phyloP scores from a whole-genome alignment of 2,797 vertebrate species.

The Enoplosus armatus region DNA sequence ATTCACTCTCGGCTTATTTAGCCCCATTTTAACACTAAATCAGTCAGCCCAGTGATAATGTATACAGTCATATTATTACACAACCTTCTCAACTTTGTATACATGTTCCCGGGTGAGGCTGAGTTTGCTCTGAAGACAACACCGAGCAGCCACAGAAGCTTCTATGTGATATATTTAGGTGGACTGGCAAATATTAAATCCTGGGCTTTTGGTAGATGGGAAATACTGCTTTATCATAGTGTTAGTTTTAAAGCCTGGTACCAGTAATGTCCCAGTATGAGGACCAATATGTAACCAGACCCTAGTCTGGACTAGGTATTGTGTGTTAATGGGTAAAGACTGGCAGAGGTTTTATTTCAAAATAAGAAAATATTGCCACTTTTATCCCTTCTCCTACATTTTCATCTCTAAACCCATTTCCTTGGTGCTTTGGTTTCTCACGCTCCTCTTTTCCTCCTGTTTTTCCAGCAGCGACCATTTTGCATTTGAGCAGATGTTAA shows the following conservation, averaged over 20 bases:
- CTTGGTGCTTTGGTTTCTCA: constrained; percentile 29
- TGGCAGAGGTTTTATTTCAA: neutral
- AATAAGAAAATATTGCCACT: neutral
- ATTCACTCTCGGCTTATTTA: neutral
- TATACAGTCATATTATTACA: neutral
- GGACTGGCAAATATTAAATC: neutral
- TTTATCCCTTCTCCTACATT: neutral
- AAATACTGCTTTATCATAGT: neutral
- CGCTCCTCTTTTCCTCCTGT: constrained; percentile 6
- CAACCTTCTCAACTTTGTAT: neutral
- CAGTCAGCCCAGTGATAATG: neutral
- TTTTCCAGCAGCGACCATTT: constrained; percentile 12
- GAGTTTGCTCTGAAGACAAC: neutral
- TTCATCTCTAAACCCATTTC: neutral
- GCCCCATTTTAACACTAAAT: constrained; percentile 18
- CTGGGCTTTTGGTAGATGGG: neutral
- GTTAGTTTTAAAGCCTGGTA: constrained; percentile 16
- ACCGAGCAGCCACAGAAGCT: neutral
- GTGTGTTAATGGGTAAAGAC: neutral
- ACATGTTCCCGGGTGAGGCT: neutral
- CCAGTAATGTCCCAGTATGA: neutral
- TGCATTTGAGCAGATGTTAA: constrained; percentile 42
- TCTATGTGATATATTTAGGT: no score
- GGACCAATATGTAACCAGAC: no score
- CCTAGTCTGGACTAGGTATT: no score